A percentile compares a stretch with the other conserved stretches of the same genome.
Conservation (phyloP, 2,797 vertebrate genomes). For the Anisognathus igniventris region DNA sequence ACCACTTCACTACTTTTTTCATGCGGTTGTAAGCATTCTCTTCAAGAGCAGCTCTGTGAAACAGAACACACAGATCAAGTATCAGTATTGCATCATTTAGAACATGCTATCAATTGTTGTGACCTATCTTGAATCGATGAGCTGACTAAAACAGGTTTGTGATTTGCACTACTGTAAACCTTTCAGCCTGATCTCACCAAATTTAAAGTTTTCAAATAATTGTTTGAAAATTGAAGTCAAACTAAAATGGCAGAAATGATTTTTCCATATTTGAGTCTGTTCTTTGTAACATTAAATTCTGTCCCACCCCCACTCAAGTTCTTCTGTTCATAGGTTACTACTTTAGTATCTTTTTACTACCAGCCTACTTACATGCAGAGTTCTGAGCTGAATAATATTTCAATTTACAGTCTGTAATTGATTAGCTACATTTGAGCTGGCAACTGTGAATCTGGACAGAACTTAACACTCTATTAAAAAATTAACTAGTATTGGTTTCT, state of each 20-base stretch:
- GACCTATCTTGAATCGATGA: not conserved
- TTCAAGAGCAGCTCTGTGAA: conserved; percentile 88
- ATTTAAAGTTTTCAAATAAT: not conserved
- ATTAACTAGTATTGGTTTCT: not conserved
- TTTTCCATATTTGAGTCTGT: not conserved
- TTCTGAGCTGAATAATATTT: not conserved
- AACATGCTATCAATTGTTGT: not conserved
- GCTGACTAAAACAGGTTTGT: not conserved
- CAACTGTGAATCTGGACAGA: not conserved
- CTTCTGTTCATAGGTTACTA: not conserved
- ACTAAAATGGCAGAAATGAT: not conserved
- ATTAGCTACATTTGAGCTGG: not conserved
- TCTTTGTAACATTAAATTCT: not conserved
- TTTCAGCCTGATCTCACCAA: not conserved
- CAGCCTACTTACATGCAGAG: not conserved
- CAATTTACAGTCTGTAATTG: not conserved
- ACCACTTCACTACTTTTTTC: conserved; percentile 99
- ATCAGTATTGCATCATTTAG: not conserved
- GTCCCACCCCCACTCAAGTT: not conserved
- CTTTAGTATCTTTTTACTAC: not conserved
- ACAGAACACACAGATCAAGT: not conserved
- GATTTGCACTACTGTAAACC: not conserved
- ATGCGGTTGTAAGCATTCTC: conserved; percentile 95
- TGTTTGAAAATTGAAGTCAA: not conserved
- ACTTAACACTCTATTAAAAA: not conserved